Evolutionary conservation across 2,888 invertebrate genomes (phyloP).

Genomic region (Drosophila bunnanda): DNA sequence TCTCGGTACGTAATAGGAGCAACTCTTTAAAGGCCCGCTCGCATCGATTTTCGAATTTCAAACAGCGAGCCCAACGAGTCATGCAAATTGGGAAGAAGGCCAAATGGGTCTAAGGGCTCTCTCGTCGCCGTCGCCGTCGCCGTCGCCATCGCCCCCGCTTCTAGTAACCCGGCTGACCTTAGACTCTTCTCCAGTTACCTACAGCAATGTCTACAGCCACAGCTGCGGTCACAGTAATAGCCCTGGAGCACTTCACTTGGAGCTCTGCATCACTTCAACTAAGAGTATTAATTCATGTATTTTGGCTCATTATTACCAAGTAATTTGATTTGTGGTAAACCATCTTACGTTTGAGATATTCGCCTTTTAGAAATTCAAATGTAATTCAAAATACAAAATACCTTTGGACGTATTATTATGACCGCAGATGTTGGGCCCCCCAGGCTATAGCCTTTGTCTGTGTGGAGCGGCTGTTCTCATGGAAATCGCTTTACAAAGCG

Average conservation of each 20-base stretch:
- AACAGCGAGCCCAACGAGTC: slow-evolving; percentile 30
- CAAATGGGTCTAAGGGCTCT: slow-evolving; percentile 31
- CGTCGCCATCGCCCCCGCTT: slow-evolving; percentile 1
- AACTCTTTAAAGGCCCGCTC: slow-evolving; percentile 30
- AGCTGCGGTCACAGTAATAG: background rate
- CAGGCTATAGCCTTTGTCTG: slow-evolving; percentile 16
- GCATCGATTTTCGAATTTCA: slow-evolving; percentile 39
- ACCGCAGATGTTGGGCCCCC: background rate
- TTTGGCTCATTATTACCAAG: background rate
- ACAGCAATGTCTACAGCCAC: slow-evolving; percentile 28
- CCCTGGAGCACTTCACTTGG: background rate
- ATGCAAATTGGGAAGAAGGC: slow-evolving; percentile 32
- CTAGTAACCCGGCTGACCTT: slow-evolving; percentile 45
- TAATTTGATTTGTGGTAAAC: background rate
- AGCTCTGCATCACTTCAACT: background rate
- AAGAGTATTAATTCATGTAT: background rate
- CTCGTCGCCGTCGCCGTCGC: slow-evolving; percentile 1
- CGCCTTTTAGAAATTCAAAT: background rate
- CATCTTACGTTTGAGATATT: no score
- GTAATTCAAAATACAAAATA: no score
- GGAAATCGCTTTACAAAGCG: slow-evolving; percentile 58
- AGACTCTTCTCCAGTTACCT: slow-evolving; percentile 56
- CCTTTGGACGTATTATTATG: background rate
- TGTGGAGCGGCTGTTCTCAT: slow-evolving; percentile 40
- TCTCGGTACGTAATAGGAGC: slow-evolving; percentile 34